These are phyloP conservation scores for Camponotus pennsylvanicus DNA, from an alignment of 1,140 invertebrate species.

Conservation along the genomic window DNA sequence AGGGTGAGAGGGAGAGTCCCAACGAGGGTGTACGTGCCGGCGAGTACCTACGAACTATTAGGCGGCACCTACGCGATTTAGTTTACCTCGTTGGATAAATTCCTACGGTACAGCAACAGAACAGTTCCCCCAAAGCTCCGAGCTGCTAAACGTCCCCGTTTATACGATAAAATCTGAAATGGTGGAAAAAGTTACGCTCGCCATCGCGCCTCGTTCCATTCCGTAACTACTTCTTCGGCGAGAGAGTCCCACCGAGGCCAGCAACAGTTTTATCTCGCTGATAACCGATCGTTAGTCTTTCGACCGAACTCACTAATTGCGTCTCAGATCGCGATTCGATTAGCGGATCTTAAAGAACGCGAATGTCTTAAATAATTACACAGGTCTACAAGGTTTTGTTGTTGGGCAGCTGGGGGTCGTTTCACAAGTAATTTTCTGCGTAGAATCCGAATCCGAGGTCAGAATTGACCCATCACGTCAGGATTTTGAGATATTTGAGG, in stretches of 20 bases:
- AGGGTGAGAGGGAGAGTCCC: conserved; percentile 23
- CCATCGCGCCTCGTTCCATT: not conserved
- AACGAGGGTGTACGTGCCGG: conserved; percentile 49
- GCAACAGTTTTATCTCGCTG: conserved; percentile 10
- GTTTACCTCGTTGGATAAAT: conserved; percentile 61
- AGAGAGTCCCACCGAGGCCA: not conserved
- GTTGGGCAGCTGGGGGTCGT: no score
- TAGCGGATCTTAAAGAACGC: not conserved
- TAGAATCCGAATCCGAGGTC: no score
- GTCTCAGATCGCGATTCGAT: not conserved
- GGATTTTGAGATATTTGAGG: no score
- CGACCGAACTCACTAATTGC: conserved; percentile 31
- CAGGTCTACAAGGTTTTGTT: no score
- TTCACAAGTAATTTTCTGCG: no score
- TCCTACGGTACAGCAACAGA: conserved; percentile 31
- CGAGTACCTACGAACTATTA: conserved; percentile 69
- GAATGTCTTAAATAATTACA: no score
- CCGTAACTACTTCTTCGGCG: not conserved
- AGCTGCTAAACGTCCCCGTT: conserved; percentile 36
- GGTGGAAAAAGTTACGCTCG: conserved; percentile 34
- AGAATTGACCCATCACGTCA: no score
- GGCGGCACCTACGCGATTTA: conserved; percentile 65
- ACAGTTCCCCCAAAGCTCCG: not conserved
- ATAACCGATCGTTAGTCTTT: conserved; percentile 16
- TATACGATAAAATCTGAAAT: conserved; percentile 50